Evolutionary conservation across 2,888 invertebrate genomes (phyloP).

Genomic region (Nomada ruficornis): DNA sequence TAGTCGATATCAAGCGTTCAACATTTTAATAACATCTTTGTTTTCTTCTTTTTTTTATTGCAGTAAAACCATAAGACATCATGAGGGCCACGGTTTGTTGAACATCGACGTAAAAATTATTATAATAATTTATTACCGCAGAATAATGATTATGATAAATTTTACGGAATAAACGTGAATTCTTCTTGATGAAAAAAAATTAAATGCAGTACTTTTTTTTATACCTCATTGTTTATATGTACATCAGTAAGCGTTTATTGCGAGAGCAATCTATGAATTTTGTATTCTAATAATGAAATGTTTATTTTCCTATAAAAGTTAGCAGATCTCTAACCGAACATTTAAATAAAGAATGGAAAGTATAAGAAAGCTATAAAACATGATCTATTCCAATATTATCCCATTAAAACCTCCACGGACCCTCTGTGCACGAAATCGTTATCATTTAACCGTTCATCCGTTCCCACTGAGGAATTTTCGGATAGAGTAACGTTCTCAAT

Average conservation of each 20-base stretch:
- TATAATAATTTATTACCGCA: slow-evolving; percentile 74
- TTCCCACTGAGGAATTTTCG: background rate
- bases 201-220: slow-evolving; percentile 23
- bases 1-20: slow-evolving; percentile 11
- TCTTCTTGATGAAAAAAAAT: slow-evolving; percentile 58
- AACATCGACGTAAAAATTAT: slow-evolving; percentile 77
- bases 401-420: slow-evolving; percentile 62
- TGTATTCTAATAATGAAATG: slow-evolving; percentile 18
- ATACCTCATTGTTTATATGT: slow-evolving; percentile 27
- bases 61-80: slow-evolving; percentile 78
- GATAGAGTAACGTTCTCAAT: slow-evolving; percentile 20
- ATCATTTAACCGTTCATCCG: slow-evolving; percentile 21
- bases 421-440: slow-evolving; percentile 15
- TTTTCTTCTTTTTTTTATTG: slow-evolving; percentile 71
- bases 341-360: slow-evolving; percentile 26
- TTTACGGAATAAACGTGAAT: slow-evolving; percentile 72
- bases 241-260: background rate
- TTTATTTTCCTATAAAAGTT: slow-evolving; percentile 32
- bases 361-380: background rate
- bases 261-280: background rate
- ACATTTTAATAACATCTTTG: slow-evolving; percentile 24
- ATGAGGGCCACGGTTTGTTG: slow-evolving; percentile 77
- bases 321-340: background rate
- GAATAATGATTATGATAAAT: slow-evolving; percentile 76
- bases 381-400: slow-evolving; percentile 8